Conservation (phyloP, 2,113 vertebrate genomes). For the Aspiorhynchus laticeps region DNA sequence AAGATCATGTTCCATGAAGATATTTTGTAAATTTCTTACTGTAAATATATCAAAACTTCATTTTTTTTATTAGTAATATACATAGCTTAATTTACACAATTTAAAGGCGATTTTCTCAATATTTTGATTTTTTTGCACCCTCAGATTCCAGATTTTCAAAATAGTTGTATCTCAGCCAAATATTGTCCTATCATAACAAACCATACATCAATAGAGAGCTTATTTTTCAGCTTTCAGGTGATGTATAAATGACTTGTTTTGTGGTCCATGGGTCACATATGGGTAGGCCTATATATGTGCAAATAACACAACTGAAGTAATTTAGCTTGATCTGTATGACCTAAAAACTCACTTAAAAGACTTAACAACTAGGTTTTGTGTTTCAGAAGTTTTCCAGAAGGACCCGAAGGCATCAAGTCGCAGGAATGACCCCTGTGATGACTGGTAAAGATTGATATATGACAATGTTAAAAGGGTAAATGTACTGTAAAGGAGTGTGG, state of each 20-base stretch:
- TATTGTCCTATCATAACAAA: too few relatives aligned
- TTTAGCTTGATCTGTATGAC: background rate
- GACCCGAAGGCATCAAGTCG: background rate
- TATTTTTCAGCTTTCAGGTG: too few relatives aligned
- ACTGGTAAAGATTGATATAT: background rate
- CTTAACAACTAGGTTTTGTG: background rate
- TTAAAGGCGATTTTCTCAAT: too few relatives aligned
- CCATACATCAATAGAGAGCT: too few relatives aligned
- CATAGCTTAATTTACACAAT: background rate
- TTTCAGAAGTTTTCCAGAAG: background rate
- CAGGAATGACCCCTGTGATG: background rate
- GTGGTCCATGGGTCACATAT: too few relatives aligned
- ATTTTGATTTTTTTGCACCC: too few relatives aligned
- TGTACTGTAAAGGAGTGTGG: conserved; percentile 43
- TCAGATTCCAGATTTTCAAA: too few relatives aligned
- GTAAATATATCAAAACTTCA: background rate
- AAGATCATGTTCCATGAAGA: background rate
- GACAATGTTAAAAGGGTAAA: background rate
- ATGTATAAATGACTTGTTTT: background rate
- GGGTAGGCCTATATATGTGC: too few relatives aligned
- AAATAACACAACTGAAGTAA: background rate
- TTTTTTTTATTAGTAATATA: background rate
- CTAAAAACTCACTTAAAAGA: background rate
- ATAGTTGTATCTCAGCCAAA: too few relatives aligned
- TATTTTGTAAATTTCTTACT: background rate